Evolutionary conservation across 1,140 invertebrate genomes (phyloP), one percentile per base, ranked within the genome.

Genomic region (Phthorimaea operculella): DNA sequence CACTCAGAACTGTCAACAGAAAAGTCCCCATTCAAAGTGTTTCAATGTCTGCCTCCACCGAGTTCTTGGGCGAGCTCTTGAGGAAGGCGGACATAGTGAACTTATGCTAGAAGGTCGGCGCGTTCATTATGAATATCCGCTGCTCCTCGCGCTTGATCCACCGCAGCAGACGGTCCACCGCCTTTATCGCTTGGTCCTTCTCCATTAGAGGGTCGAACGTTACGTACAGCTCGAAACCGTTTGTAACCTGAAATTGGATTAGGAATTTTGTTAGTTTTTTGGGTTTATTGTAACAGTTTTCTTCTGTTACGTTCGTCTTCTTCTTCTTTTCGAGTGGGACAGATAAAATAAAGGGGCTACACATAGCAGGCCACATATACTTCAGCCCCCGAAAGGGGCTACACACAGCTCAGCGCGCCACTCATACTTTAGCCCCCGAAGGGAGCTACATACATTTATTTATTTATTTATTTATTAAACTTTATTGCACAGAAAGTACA

Each of bases 101-200:
- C 56, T 69, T 78, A 39, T 59, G 70, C 88, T 89, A 96, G 81
- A 97, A 96, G 36, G 93, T 96, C 3, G 94, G 93, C 49, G 94
- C 92, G 83, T 93, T 95, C 69, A 95, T 88, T 77, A 98, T 97
- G 83, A 98, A 98, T 72, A 98, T 89, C 66, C 91, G 89, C 56
- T 97, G 93, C 78, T 98, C 96, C 76, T 97, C 95, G 71, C 93
- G 95, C 72, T 98, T 96, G 58, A 98, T 96, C 95, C 95, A 98
- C 65, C 93, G 92, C 5, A 98, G 87, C 1, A 99, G 79, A 81
- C 95, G 96, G 69, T 96, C 94, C 10, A 98, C 93, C 44, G 94
- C 91, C 63, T 92, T 90, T 42, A 97, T 97, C 0, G 95, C 94
- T 12, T 83, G 78, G 67, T 89, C 89, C 28, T 89, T 88, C 34